A percentile compares a stretch with the other conserved stretches of the same genome.
phyloP scores from a whole-genome alignment of 2,888 invertebrate species.

The Campoplex capitator region DNA sequence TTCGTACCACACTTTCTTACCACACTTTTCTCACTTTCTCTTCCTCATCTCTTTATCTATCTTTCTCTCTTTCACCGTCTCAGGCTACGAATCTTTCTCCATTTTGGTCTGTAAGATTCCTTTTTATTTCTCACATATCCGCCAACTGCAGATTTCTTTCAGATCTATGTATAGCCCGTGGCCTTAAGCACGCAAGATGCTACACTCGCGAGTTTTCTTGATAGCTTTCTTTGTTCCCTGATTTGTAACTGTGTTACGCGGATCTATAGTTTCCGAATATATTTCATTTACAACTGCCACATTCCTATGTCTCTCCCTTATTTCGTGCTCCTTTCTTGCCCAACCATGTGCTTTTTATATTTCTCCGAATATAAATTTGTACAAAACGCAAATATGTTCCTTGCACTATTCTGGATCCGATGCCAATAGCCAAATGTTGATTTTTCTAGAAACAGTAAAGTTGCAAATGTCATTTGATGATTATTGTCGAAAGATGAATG shows the following conservation, averaged over 20 bases:
- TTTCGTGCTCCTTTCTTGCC: not conserved
- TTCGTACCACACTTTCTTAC: constrained; percentile 45
- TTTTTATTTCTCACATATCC: constrained; percentile 57
- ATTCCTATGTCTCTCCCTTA: not conserved
- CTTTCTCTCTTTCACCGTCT: constrained; percentile 39
- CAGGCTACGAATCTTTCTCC: constrained; percentile 22
- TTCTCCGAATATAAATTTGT: not conserved
- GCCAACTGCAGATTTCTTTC: constrained; percentile 60
- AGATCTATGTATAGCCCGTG: constrained; percentile 7
- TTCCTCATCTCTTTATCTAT: constrained; percentile 27
- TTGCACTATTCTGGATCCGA: not conserved
- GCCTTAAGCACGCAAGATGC: constrained; percentile 22
- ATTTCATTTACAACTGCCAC: constrained; percentile 14
- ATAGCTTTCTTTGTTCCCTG: constrained; percentile 47
- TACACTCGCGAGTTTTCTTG: constrained; percentile 42
- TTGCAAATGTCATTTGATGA: not conserved
- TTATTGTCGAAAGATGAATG: not conserved
- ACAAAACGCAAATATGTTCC: not conserved
- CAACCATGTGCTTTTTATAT: not conserved
- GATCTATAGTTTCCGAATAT: constrained; percentile 36
- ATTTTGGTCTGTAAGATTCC: constrained; percentile 21
- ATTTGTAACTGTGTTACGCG: constrained; percentile 55
- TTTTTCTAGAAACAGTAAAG: not conserved
- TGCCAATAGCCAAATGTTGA: not conserved
- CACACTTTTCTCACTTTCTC: constrained; percentile 30